Evolutionary conservation across 2,797 vertebrate genomes (phyloP).

Genomic region (Pitangus sulphuratus): DNA sequence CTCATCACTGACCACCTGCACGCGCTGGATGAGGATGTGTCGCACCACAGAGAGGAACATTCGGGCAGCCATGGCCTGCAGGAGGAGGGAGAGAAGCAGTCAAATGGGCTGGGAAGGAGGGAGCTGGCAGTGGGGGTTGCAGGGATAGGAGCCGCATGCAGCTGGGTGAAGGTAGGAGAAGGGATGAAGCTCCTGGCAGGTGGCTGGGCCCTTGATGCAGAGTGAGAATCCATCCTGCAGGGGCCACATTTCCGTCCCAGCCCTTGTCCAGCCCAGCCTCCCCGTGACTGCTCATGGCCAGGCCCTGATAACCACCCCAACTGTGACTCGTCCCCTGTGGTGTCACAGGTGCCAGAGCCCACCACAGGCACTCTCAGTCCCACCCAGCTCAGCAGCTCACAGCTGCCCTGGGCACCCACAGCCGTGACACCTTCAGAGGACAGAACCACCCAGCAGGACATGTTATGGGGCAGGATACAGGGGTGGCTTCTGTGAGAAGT

Average conservation of each 20-base stretch:
- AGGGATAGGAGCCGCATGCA: neutral
- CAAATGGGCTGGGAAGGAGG: neutral
- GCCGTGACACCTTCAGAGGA: neutral
- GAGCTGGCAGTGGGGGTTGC: neutral
- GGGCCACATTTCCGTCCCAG: neutral
- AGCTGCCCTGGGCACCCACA: neutral
- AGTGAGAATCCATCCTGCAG: neutral
- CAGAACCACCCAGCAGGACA: neutral
- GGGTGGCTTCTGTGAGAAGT: neutral
- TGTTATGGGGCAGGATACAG: neutral
- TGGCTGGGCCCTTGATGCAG: neutral
- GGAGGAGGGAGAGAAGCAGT: neutral
- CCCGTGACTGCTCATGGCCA: rapidly evolving
- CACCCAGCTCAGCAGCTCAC: neutral
- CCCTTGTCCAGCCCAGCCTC: rapidly evolving
- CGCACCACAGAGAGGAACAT: neutral
- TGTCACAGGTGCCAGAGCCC: neutral
- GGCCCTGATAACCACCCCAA: neutral
- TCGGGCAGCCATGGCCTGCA: neutral
- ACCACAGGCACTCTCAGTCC: neutral
- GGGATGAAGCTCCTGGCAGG: neutral
- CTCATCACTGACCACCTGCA: neutral
- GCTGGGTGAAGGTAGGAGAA: neutral
- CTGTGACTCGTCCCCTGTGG: neutral
- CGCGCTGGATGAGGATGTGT: neutral